Percentiles rank a stretch among this genome's conserved stretches.
phyloP scores from a whole-genome alignment of 2,113 vertebrate genomes.

The Dasyprocta punctata region DNA sequence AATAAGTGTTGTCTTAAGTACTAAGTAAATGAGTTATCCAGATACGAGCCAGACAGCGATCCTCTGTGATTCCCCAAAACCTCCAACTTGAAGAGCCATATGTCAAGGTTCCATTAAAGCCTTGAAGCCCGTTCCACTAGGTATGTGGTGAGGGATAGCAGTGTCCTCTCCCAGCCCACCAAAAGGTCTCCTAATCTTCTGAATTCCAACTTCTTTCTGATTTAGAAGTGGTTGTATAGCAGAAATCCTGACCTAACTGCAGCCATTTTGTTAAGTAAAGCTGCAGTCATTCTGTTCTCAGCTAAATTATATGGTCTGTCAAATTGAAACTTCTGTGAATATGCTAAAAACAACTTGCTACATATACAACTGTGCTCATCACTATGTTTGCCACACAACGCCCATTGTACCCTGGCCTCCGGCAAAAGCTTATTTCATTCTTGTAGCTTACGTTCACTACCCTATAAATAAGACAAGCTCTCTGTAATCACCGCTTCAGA shows the following conservation, averaged over 20 bases:
- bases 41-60: not conserved
- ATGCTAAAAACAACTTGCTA: not conserved
- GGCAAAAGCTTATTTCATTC: not conserved
- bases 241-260: not conserved
- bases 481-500: no score
- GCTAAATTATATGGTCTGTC: not conserved
- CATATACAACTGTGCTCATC: not conserved
- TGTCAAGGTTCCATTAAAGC: not conserved
- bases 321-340: not conserved
- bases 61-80: not conserved
- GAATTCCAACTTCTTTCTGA: not conserved
- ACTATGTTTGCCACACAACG: no score
- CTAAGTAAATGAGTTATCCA: not conserved
- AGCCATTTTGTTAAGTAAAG: not conserved
- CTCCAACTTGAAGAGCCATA: not conserved
- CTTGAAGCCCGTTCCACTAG: not conserved
- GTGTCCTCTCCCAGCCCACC: not conserved
- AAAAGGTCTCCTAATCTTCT: not conserved
- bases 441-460: not conserved
- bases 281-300: not conserved
- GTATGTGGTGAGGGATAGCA: not conserved
- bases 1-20: not conserved
- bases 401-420: not conserved
- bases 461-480: no score
- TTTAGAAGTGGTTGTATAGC: not conserved